Evolutionary conservation across 2,113 vertebrate genomes (phyloP).

Genomic region (Hippocampus zosterae): DNA sequence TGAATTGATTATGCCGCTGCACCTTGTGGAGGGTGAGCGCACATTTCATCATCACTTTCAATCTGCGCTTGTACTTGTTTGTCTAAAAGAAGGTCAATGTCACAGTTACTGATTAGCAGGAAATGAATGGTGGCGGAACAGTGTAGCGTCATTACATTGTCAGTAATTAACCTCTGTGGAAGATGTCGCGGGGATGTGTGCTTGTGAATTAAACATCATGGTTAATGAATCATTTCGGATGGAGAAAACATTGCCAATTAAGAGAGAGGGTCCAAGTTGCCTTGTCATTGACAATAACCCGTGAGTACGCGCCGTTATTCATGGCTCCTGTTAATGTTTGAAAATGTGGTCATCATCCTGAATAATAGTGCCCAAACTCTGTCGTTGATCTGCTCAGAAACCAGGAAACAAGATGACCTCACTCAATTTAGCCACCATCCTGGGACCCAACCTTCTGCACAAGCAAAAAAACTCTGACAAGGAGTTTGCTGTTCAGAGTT

Average conservation of each 20-base stretch:
- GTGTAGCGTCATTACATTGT: not conserved
- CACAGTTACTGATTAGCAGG: not conserved
- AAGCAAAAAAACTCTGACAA: slow-evolving; percentile 95
- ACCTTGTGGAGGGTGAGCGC: not conserved
- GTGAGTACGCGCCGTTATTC: not conserved
- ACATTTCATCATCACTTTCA: not conserved
- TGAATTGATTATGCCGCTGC: not conserved
- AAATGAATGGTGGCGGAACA: not conserved
- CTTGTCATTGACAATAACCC: not conserved
- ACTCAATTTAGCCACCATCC: slow-evolving; percentile 93
- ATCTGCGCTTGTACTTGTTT: not conserved
- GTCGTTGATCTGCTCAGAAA: slow-evolving; percentile 68
- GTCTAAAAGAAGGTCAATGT: not conserved
- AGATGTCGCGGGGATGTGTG: not conserved
- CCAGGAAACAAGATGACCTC: slow-evolving; percentile 98
- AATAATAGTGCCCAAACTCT: not conserved
- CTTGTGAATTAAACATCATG: not conserved
- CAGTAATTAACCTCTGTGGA: slow-evolving; percentile 1
- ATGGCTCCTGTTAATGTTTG: not conserved
- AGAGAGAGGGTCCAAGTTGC: not conserved
- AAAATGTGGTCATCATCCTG: not conserved
- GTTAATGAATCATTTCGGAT: not conserved
- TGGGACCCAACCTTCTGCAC: slow-evolving; percentile 93
- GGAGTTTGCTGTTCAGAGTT: slow-evolving; percentile 92
- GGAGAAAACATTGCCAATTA: not conserved